A percentile compares a stretch with the other conserved stretches of the same genome.
phyloP scores from a whole-genome alignment of 1,140 invertebrate species.

The Hypsibius dujardini region DNA sequence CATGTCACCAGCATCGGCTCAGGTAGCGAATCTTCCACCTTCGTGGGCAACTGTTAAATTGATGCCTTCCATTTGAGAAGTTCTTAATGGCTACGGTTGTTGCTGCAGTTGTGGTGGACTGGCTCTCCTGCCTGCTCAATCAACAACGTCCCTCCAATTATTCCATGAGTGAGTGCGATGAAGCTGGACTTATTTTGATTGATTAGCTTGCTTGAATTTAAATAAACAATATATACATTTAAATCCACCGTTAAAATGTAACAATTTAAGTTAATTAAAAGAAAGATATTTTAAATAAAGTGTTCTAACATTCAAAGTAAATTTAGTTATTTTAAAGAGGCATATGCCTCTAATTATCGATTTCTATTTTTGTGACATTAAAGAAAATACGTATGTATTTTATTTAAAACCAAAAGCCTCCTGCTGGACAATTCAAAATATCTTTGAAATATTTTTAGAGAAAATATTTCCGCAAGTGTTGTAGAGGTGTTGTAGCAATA shows the following conservation, averaged over 20 bases:
- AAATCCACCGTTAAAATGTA: neutral
- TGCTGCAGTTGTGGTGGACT: slow-evolving; percentile 10
- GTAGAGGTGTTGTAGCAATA: too few species aligned
- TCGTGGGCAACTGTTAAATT: neutral
- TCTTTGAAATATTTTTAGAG: too few species aligned
- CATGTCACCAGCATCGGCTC: neutral
- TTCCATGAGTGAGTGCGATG: neutral
- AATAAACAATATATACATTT: neutral
- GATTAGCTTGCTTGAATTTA: neutral
- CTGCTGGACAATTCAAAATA: too few species aligned
- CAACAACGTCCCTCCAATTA: neutral
- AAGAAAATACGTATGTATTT: too few species aligned
- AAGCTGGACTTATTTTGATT: neutral
- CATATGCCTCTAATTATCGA: too few species aligned
- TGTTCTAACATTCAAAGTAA: neutral
- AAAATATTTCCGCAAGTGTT: too few species aligned
- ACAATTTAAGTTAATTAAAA: neutral
- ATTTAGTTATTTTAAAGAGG: neutral
- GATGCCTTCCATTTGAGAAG: neutral
- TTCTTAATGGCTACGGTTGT: neutral
- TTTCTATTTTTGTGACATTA: too few species aligned
- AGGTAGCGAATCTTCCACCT: neutral
- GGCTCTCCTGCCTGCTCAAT: neutral
- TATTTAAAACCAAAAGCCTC: too few species aligned
- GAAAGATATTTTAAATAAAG: neutral